These are phyloP conservation scores for Halichoerus grypus DNA, from an alignment of 2,113 vertebrate genomes.

Conservation along the genomic window DNA sequence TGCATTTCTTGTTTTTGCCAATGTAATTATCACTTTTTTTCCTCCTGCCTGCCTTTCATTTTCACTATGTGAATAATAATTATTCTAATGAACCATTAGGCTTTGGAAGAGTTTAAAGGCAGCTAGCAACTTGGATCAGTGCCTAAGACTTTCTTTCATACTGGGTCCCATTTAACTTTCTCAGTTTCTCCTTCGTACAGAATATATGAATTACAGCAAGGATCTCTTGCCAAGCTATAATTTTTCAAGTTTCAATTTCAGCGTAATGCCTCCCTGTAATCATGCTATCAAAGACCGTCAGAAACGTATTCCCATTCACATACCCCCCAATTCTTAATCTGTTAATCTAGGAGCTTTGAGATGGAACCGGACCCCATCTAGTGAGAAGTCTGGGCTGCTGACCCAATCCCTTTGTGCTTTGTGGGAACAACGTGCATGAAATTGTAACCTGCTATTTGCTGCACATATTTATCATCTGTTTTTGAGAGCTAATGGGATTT, in stretches of 20 bases:
- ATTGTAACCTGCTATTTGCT: background rate
- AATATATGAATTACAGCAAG: background rate
- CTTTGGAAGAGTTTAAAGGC: slow-evolving; percentile 27
- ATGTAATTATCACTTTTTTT: background rate
- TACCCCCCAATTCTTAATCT: slow-evolving; percentile 40
- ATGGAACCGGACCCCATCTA: background rate
- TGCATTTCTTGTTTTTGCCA: slow-evolving; percentile 36
- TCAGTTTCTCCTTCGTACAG: slow-evolving; percentile 53
- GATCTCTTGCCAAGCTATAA: slow-evolving; percentile 38
- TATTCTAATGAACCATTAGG: slow-evolving; percentile 50
- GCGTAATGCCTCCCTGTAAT: slow-evolving; percentile 54
- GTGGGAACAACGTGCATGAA: background rate
- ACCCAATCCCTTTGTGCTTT: background rate
- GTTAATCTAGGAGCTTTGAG: background rate
- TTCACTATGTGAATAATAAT: slow-evolving; percentile 49
- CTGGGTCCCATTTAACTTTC: slow-evolving; percentile 48
- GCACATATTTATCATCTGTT: background rate
- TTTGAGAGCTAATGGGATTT: slow-evolving; percentile 49
- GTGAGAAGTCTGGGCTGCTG: background rate
- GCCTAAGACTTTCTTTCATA: slow-evolving; percentile 49
- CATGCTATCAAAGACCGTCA: slow-evolving; percentile 47
- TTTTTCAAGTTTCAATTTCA: slow-evolving; percentile 71
- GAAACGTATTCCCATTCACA: background rate
- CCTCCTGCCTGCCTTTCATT: slow-evolving; percentile 19
- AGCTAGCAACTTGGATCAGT: background rate